These are phyloP conservation scores for Miltochrista miniata DNA, from an alignment of 2,888 invertebrate species.

Conservation along the genomic window DNA sequence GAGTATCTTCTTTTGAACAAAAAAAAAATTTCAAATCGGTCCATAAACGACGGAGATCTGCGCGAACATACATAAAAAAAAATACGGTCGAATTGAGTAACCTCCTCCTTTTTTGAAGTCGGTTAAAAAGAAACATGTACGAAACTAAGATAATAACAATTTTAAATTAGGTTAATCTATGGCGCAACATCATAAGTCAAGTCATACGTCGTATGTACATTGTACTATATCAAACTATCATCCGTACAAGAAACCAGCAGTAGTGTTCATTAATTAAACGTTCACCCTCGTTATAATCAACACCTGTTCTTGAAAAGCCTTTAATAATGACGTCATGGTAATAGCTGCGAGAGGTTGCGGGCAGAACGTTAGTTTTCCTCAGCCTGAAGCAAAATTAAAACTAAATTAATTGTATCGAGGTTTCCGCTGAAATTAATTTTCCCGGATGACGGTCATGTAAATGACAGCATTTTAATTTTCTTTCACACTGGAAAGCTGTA, in stretches of 20 bases:
- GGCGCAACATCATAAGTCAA: conserved; percentile 28
- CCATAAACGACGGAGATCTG: too few species aligned
- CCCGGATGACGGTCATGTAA: conserved; percentile 20
- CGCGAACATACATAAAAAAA: too few species aligned
- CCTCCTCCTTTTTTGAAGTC: too few species aligned
- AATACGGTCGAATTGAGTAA: too few species aligned
- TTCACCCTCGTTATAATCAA: conserved; percentile 79
- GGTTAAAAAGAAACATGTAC: too few species aligned
- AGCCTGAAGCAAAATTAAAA: conserved; percentile 68
- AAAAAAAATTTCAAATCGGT: too few species aligned
- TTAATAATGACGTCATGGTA: conserved; percentile 78
- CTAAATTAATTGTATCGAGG: conserved; percentile 55
- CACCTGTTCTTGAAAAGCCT: conserved; percentile 82
- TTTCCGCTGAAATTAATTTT: conserved; percentile 28
- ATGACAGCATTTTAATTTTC: conserved; percentile 1
- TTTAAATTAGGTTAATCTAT: too few species aligned
- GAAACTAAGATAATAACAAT: too few species aligned
- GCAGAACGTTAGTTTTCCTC: conserved; percentile 68
- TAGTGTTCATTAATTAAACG: conserved; percentile 79
- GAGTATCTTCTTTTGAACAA: too few species aligned
- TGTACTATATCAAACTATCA: conserved; percentile 41
- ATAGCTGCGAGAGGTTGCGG: conserved; percentile 67
- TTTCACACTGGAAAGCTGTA: too few species aligned
- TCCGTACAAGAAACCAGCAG: conserved; percentile 44
- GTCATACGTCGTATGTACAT: conserved; percentile 29